Percentiles rank a stretch among this genome's conserved stretches.
Conservation (phyloP, 2,113 vertebrate genomes). For the Benitochromis conjunctus region DNA sequence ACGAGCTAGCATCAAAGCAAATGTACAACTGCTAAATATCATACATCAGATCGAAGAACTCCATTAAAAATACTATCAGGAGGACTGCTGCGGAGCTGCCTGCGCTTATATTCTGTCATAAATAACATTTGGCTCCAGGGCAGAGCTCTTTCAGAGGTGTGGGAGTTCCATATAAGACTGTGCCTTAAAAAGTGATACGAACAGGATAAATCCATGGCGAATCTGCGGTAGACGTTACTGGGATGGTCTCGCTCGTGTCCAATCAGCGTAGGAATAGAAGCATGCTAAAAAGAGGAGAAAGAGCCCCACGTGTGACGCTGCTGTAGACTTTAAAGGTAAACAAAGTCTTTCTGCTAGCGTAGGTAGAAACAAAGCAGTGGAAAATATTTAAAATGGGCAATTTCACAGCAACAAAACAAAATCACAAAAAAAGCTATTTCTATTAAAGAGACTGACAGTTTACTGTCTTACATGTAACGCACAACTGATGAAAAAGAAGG, state of each 20-base stretch:
- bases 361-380: background rate
- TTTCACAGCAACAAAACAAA: background rate
- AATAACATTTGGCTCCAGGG: background rate
- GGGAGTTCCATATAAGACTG: background rate
- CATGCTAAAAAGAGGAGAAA: background rate
- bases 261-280: background rate
- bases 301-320: background rate
- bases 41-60: background rate
- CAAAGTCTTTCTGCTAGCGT: background rate
- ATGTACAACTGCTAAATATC: background rate
- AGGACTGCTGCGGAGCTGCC: background rate
- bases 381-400: background rate
- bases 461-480: background rate
- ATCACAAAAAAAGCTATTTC: background rate
- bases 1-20: background rate
- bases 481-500: background rate
- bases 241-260: rapidly evolving
- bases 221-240: background rate
- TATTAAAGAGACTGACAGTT: background rate
- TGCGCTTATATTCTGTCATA: background rate
- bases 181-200: background rate
- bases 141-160: background rate
- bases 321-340: background rate
- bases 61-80: conserved; percentile 5
- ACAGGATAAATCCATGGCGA: background rate